A percentile compares a stretch with the other conserved stretches of the same genome.
These are phyloP conservation scores for Garra rufa DNA, from an alignment of 2,113 vertebrate species.

Conservation along the genomic window DNA sequence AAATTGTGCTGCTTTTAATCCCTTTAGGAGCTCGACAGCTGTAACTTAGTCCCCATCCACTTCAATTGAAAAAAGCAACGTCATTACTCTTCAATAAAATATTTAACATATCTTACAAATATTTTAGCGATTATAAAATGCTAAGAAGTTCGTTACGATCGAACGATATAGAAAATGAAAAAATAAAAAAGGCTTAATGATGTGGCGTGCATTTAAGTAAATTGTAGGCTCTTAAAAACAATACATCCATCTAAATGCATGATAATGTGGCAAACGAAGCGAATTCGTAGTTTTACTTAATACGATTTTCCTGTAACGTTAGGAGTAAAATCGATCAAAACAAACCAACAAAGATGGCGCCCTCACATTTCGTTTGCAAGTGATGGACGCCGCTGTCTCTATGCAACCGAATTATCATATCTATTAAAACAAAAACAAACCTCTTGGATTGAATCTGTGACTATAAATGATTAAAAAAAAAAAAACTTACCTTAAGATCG, in stretches of 20 bases:
- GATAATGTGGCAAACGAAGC: neutral
- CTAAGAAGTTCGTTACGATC: no score
- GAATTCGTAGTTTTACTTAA: neutral
- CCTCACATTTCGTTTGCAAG: no score
- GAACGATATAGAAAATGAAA: no score
- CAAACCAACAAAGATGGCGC: constrained; percentile 20
- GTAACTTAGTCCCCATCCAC: neutral
- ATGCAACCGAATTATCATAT: neutral
- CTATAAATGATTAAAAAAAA: neutral
- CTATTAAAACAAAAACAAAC: neutral
- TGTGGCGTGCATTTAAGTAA: neutral
- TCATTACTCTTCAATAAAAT: neutral
- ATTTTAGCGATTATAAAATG: neutral
- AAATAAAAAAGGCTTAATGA: neutral
- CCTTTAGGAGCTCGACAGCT: neutral
- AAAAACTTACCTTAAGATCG: neutral
- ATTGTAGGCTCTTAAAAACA: neutral
- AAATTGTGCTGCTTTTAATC: neutral
- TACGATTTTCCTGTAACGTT: no score
- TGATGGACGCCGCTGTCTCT: neutral
- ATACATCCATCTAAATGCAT: neutral
- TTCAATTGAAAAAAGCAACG: neutral
- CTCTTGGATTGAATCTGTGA: neutral
- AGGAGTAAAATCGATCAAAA: neutral
- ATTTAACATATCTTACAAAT: neutral